phyloP scores from a whole-genome alignment of 2,797 vertebrate species.

The Clarias platycephalus region DNA sequence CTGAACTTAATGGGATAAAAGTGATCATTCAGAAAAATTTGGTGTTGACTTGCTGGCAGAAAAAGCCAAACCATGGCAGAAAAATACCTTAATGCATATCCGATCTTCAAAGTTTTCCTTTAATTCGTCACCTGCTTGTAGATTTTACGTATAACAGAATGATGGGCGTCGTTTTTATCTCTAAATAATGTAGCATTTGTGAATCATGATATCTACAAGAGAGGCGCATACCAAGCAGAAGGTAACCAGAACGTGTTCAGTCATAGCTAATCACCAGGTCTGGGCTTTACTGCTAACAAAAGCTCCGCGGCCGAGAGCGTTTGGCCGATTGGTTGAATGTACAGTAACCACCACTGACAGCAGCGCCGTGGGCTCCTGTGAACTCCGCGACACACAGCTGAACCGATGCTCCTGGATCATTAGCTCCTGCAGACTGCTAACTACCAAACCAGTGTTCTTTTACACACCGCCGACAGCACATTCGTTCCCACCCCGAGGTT shows the following conservation, averaged over 20 bases:
- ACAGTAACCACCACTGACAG: constrained; percentile 67
- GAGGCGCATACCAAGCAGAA: background rate
- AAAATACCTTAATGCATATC: background rate
- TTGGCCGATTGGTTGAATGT: constrained; percentile 59
- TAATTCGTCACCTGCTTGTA: background rate
- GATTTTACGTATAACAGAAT: background rate
- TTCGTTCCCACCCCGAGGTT: constrained; percentile 21
- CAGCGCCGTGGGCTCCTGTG: constrained; percentile 60
- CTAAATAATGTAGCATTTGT: constrained; percentile 7
- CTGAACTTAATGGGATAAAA: background rate
- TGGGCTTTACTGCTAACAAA: constrained; percentile 28
- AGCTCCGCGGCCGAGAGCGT: constrained; percentile 45
- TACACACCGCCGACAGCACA: constrained; percentile 8
- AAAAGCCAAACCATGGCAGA: background rate
- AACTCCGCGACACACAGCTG: constrained; percentile 65
- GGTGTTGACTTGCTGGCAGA: background rate
- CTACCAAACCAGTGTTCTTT: constrained; percentile 35
- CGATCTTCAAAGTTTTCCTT: background rate
- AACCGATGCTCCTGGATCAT: constrained; percentile 74
- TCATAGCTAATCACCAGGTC: constrained; percentile 45
- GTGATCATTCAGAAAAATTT: background rate
- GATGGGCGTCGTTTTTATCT: background rate
- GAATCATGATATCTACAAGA: background rate
- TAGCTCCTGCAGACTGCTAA: constrained; percentile 61
- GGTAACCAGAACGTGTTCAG: background rate